A percentile compares a stretch with the other conserved stretches of the same genome.
Conservation (phyloP, 2,888 invertebrate species). For the Trisateles emortualis region DNA sequence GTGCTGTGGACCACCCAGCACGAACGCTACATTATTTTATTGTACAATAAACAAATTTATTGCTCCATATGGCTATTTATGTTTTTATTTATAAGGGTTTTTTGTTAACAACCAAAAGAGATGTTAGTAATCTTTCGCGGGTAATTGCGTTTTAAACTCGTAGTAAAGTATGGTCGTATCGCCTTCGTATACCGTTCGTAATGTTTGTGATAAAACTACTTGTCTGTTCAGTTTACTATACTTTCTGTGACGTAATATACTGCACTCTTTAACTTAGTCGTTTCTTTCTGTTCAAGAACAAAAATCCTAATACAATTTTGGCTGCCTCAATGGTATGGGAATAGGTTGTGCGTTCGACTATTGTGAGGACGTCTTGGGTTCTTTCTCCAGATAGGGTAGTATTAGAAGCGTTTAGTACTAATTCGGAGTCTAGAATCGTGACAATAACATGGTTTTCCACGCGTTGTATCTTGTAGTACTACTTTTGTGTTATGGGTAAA, state of each 20-base stretch:
- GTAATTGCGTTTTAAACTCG: slow-evolving; percentile 59
- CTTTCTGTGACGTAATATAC: slow-evolving; percentile 10
- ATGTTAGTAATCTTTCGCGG: slow-evolving; percentile 71
- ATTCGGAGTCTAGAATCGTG: no score
- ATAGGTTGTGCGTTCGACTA: no score
- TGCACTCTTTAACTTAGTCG: neutral
- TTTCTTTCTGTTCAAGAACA: neutral
- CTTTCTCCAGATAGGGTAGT: no score
- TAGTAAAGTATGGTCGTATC: slow-evolving; percentile 36
- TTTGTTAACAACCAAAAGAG: slow-evolving; percentile 68
- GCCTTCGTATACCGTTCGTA: slow-evolving; percentile 33
- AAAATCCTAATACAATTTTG: no score
- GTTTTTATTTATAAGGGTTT: slow-evolving; percentile 84
- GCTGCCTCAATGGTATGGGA: no score
- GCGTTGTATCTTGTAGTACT: no score
- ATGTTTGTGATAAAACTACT: slow-evolving; percentile 31
- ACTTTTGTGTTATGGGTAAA: no score
- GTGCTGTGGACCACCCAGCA: slow-evolving; percentile 81
- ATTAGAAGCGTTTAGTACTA: no score
- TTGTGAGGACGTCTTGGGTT: no score
- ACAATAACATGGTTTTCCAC: no score
- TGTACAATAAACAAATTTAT: slow-evolving; percentile 87
- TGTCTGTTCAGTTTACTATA: slow-evolving; percentile 7
- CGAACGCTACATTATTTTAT: slow-evolving; percentile 84
- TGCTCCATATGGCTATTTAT: slow-evolving; percentile 84